Evolutionary conservation across 2,888 invertebrate genomes (phyloP), one percentile per base, ranked within the genome.

Genomic region (Ornithoptera alexandrae): DNA sequence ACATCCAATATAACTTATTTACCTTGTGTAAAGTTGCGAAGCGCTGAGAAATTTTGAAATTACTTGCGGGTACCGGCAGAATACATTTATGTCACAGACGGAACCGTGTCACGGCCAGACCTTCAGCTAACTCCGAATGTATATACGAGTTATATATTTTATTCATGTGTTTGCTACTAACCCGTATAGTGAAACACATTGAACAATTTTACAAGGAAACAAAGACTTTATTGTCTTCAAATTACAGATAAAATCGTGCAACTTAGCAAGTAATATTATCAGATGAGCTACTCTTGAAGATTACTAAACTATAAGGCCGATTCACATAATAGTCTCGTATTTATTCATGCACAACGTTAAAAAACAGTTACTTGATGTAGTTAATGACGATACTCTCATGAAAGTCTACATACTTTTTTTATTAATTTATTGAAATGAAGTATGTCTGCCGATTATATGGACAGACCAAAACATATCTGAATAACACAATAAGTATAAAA

Each of bases 101-200:
- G 77, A 89, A 84, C 83, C 76, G 78, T 88, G 89, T 87, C 89
- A 89, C 74, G 89, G 89, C 62, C 86, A 76, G 79, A 81, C 84
- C 86, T 85, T 85, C 83, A 76, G 81, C 78, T 83, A 81, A 81
- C 82, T 79, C 78, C 72, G 78, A 81, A 79, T 77, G 75, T 75
- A 77, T 74, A 75, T 72, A 77, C 77, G 36, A 12, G 20, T 46
- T 46, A 46, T 57, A 69, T 69, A 83, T 82, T 81, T 83, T 81
- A 82, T 84, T 81, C 81, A 81, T 77, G 75, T 84, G 39, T 56
- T 5, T 36, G 61, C 39, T 60, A 61, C 62, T 68, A 57, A 57
- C 66, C 62, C 82, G 79, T 78, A 77, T 79, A 83, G 81, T 77
- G 74, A 80, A 80, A 84, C 81, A 83, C 79, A 79, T 83, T 75